Base-by-base conservation (phyloP, 2,797 vertebrate species). In the Spondyliosoma cantharus region DNA sequence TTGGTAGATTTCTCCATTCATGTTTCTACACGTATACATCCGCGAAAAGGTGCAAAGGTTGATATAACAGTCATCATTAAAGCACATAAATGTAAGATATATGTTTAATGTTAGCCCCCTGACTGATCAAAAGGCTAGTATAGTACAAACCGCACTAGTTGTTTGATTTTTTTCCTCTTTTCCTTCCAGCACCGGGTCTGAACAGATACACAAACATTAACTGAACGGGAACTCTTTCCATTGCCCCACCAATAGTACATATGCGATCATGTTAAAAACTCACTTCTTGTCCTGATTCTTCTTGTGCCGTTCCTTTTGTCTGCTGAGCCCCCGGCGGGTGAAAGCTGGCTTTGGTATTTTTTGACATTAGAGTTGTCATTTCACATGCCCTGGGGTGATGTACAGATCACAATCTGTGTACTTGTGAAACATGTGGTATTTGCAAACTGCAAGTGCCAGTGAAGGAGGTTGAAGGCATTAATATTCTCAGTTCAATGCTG, bases 321-420 rank as follows among this genome's bases (percentile, higher is more conserved):
- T 57, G 2, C 60, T 75, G 37, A 48, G 25, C 9, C 59, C 64
- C 78, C 70, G 22, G 22, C 32, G 61, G 69, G 60, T 22, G 52
- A 85, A 84, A 64, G 29, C 56, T 63, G 0, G 1, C 53, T 83
- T 74, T 83, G 74, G 48, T 76, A 77, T 86, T 83, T 83, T 84
- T 87, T 85, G 61, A 88, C 87, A 86, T 80, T 89, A 68, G 75
- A 83, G 43, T 71, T 76, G 76, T 88, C 62, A 79, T 86, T 87
- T 77, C 27, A 71, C 9, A 29, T 54, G 29, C 68, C 80, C 76
- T 43, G 60, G 63, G 72, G 83, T 32, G 56, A 70, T 54, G 62
- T 53, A 60, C 65, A 68, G 37, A 78, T 86, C 68, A 60, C 76
- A 77, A 25, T 83, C 70, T 89, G 50, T 70, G 29, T 78, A 48